Percentiles rank a stretch among this genome's conserved stretches.
phyloP scores from a whole-genome alignment of 2,888 invertebrate species.

The Philereme transversata region DNA sequence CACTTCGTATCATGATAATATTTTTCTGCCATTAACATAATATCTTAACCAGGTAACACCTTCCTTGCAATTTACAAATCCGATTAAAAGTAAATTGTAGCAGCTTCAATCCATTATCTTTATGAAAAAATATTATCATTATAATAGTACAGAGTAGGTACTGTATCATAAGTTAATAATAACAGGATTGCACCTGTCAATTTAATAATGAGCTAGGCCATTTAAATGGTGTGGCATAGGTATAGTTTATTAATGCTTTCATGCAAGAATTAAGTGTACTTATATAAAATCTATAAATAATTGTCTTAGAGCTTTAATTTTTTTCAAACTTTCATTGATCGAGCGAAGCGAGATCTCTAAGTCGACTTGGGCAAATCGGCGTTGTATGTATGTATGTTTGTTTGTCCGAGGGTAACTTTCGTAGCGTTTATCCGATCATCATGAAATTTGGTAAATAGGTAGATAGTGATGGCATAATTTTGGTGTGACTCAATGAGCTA shows the following conservation, averaged over 20 bases:
- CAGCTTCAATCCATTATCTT: slow-evolving; percentile 24
- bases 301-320: no score
- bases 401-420: no score
- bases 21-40: slow-evolving; percentile 47
- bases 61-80: slow-evolving; percentile 30
- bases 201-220: slow-evolving; percentile 20
- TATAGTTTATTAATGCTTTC: background rate
- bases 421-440: no score
- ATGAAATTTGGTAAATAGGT: no score
- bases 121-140: slow-evolving; percentile 18
- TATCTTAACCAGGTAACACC: slow-evolving; percentile 50
- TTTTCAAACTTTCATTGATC: no score
- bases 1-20: slow-evolving; percentile 33
- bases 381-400: no score
- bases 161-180: slow-evolving; percentile 19
- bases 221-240: slow-evolving; percentile 16
- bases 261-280: background rate
- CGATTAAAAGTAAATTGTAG: slow-evolving; percentile 23
- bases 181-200: slow-evolving; percentile 21
- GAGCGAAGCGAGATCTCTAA: no score
- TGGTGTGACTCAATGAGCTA: no score
- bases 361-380: no score
- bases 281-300: no score
- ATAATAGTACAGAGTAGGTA: slow-evolving; percentile 2
- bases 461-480: no score